Conservation (phyloP, 2,888 invertebrate species). For the Alsophila aescularia region DNA sequence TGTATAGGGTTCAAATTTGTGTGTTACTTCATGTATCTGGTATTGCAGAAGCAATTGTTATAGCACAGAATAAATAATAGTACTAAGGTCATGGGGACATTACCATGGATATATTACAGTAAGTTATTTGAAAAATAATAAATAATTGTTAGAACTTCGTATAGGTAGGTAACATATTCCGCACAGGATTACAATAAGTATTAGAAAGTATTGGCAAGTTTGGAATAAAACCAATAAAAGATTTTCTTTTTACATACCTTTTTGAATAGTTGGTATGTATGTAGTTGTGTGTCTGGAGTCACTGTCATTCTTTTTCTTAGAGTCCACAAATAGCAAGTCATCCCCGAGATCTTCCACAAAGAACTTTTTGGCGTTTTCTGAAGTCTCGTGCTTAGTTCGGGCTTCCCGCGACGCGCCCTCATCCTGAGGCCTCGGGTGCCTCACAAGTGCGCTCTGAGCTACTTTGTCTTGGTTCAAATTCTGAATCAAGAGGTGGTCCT, state of each 20-base stretch:
- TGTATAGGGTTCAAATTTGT: too few species aligned
- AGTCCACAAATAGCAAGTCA: conserved; percentile 72
- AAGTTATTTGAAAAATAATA: too few species aligned
- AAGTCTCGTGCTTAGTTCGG: conserved; percentile 45
- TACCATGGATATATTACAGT: too few species aligned
- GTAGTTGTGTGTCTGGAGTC: conserved; percentile 43
- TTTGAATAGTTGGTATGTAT: conserved; percentile 50
- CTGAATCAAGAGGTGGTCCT: conserved; percentile 65
- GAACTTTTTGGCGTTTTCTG: conserved; percentile 56
- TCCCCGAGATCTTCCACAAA: conserved; percentile 74
- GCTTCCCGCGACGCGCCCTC: conserved; percentile 54
- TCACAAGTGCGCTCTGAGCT: conserved; percentile 60
- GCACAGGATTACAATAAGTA: too few species aligned
- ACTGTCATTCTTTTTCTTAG: conserved; percentile 64
- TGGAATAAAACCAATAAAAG: too few species aligned
- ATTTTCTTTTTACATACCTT: conserved; percentile 50
- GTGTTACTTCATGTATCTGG: too few species aligned
- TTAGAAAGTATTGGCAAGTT: too few species aligned
- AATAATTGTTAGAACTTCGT: too few species aligned
- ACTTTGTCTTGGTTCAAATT: conserved; percentile 57
- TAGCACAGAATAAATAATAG: too few species aligned
- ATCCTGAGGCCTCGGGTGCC: conserved; percentile 43
- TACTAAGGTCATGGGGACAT: too few species aligned
- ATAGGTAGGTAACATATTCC: too few species aligned
- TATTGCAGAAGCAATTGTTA: too few species aligned